phyloP scores from a whole-genome alignment of 2,797 vertebrate species.

The Aselliscus stoliczkanus region DNA sequence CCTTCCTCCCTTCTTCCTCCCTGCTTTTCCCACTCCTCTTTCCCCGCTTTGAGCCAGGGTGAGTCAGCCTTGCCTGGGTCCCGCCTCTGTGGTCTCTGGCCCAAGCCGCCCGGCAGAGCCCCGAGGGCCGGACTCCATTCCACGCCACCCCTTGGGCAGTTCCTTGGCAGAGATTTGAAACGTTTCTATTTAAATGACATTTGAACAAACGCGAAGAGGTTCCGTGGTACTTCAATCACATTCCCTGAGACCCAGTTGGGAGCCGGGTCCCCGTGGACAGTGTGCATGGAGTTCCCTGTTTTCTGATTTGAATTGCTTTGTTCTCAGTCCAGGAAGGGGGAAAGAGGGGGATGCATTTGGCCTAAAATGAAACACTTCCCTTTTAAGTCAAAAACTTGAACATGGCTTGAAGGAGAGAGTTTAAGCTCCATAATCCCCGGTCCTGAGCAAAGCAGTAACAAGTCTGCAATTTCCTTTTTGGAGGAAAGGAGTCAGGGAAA shows the following conservation, averaged over 20 bases:
- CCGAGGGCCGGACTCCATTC: not conserved
- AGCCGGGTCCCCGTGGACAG: conserved; percentile 81
- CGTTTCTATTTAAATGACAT: conserved; percentile 84
- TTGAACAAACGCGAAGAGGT: conserved; percentile 83
- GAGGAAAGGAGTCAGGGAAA: conserved; percentile 74
- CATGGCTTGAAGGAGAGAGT: conserved; percentile 82
- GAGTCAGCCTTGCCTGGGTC: not conserved
- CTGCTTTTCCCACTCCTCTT: not conserved
- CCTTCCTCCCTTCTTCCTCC: not conserved
- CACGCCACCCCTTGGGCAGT: conserved; percentile 76
- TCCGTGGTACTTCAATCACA: conserved; percentile 85
- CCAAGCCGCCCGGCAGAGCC: not conserved
- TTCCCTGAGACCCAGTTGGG: conserved; percentile 82
- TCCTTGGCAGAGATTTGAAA: conserved; percentile 81
- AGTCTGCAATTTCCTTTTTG: conserved; percentile 78
- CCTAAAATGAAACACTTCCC: conserved; percentile 86
- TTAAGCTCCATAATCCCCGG: conserved; percentile 81
- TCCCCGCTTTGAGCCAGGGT: not conserved
- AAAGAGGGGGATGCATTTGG: conserved; percentile 78
- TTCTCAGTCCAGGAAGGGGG: conserved; percentile 82
- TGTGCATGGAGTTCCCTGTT: conserved; percentile 79
- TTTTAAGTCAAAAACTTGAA: conserved; percentile 85
- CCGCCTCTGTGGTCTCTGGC: conserved; percentile 3
- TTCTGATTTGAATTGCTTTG: conserved; percentile 86
- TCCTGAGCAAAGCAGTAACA: conserved; percentile 73